Conservation (phyloP, 2,888 invertebrate genomes). For the Notodonta dromedarius region DNA sequence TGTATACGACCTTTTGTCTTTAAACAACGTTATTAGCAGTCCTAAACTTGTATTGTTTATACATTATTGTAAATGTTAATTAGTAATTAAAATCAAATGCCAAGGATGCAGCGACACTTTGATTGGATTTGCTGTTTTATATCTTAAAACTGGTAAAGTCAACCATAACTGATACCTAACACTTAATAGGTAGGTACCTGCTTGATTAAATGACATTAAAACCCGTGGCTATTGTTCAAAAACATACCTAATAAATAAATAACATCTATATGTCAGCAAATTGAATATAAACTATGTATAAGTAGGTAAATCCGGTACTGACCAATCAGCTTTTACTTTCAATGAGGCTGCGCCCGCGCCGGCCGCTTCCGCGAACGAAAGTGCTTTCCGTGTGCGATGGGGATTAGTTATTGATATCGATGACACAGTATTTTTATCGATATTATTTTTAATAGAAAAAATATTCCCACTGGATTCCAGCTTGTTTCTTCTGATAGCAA, state of each 20-base stretch:
- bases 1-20: slow-evolving; percentile 46
- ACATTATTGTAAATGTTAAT: slow-evolving; percentile 52
- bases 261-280: slow-evolving; percentile 13
- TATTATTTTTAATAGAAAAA: neutral
- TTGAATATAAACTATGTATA: slow-evolving; percentile 39
- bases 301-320: slow-evolving; percentile 62
- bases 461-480: no score
- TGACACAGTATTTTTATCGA: neutral
- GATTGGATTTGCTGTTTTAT: neutral
- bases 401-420: slow-evolving; percentile 37
- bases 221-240: neutral
- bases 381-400: slow-evolving; percentile 50
- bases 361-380: slow-evolving; percentile 75
- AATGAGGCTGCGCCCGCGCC: slow-evolving; percentile 49
- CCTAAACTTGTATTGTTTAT: slow-evolving; percentile 44
- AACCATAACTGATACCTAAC: no score
- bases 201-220: neutral
- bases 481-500: no score
- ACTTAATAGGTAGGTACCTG: no score
- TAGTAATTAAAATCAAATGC: slow-evolving; percentile 44
- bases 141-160: neutral
- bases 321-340: slow-evolving; percentile 80
- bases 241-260: slow-evolving; percentile 9
- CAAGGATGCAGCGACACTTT: slow-evolving; percentile 38
- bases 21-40: slow-evolving; percentile 41